These are phyloP conservation scores for Panthera uncia DNA, from an alignment of 2,113 vertebrate genomes.

Conservation along the genomic window DNA sequence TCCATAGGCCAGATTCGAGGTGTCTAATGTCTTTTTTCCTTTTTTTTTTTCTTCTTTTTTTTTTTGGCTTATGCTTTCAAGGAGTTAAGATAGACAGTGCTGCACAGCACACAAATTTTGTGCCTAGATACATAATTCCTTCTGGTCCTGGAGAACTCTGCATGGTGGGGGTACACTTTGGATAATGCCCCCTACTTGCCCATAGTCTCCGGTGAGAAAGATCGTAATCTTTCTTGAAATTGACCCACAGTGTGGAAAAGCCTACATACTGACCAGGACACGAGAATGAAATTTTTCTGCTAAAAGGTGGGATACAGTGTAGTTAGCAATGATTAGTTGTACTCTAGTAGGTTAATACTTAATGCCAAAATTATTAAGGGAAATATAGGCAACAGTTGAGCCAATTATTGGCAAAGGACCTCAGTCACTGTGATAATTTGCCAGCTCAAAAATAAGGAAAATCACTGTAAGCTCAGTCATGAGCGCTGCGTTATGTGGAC, in stretches of 20 bases:
- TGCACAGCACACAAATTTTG: background rate
- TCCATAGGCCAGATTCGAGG: background rate
- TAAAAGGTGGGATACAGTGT: background rate
- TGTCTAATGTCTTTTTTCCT: slow-evolving; percentile 3
- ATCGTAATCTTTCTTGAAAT: slow-evolving; percentile 42
- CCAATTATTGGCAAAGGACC: background rate
- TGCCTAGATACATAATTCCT: background rate
- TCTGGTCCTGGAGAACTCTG: background rate
- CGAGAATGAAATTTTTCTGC: background rate
- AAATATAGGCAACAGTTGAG: background rate
- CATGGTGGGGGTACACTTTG: background rate
- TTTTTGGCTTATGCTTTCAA: background rate
- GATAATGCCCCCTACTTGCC: background rate
- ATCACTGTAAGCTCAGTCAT: background rate
- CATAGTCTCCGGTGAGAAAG: background rate
- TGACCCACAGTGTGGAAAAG: background rate
- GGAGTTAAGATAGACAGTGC: background rate
- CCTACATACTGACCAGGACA: background rate
- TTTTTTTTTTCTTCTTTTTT: slow-evolving; percentile 37
- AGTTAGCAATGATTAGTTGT: background rate
- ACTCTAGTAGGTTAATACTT: background rate
- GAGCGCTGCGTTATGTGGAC: background rate
- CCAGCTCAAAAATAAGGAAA: background rate
- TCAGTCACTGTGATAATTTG: background rate
- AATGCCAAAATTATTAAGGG: background rate